These are phyloP conservation scores for Larimichthys polyactis DNA, from an alignment of 2,113 vertebrate genomes.

Conservation along the genomic window DNA sequence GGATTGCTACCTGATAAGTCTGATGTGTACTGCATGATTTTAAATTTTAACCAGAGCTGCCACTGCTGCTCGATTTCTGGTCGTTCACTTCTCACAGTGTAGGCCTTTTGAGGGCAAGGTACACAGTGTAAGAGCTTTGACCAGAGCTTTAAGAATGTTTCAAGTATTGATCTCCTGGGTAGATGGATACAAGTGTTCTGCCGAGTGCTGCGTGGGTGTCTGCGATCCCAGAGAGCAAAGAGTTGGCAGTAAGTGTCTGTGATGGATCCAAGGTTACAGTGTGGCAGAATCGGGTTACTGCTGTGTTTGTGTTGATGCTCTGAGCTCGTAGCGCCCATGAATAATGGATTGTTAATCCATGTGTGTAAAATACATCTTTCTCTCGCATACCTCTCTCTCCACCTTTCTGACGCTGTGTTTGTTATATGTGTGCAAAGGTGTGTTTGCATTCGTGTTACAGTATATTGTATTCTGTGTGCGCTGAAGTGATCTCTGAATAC, in stretches of 20 bases:
- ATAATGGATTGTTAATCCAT: conserved; percentile 70
- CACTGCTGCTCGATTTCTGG: conserved; percentile 9
- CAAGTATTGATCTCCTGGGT: conserved; percentile 54
- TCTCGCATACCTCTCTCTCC: conserved; percentile 14
- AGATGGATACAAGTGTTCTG: conserved; percentile 51
- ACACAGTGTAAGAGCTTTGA: conserved; percentile 31
- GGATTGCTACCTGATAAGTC: conserved; percentile 17
- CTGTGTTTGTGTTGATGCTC: conserved; percentile 63
- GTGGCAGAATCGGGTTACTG: conserved; percentile 43
- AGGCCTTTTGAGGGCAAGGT: neutral
- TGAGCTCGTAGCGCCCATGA: conserved; percentile 48
- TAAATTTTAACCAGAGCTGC: neutral
- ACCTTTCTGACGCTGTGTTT: conserved; percentile 21
- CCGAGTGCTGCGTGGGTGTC: conserved; percentile 16
- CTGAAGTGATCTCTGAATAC: neutral
- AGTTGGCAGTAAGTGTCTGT: conserved; percentile 37
- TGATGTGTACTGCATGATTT: conserved; percentile 20
- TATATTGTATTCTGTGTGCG: neutral
- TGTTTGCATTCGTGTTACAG: conserved; percentile 1
- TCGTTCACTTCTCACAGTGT: conserved; percentile 9
- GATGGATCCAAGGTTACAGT: conserved; percentile 39
- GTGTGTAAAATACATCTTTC: conserved; percentile 55
- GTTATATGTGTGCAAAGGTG: conserved; percentile 12
- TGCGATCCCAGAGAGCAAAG: conserved; percentile 48
- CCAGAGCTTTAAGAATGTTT: conserved; percentile 39